Evolutionary conservation across 1,140 invertebrate genomes (phyloP).

Genomic region (Drosophila ercepeae): DNA sequence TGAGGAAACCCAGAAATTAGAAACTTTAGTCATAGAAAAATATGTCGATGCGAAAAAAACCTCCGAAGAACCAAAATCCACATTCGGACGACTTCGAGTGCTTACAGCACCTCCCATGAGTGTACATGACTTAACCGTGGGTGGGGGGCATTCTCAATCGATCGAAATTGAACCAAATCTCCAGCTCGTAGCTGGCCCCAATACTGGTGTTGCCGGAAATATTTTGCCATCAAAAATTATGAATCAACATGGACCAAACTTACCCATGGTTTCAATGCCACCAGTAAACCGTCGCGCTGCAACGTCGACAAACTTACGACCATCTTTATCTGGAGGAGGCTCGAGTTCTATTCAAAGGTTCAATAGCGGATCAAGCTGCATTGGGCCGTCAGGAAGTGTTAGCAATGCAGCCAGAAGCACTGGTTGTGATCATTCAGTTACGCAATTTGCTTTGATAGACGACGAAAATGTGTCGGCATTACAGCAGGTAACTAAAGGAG

Average conservation of each 20-base stretch:
- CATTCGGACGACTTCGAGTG: constrained; percentile 86
- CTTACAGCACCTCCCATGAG: constrained; percentile 86
- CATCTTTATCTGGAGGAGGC: constrained; percentile 84
- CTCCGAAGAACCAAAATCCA: constrained; percentile 79
- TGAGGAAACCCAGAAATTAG: constrained; percentile 7
- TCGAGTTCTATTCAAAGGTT: constrained; percentile 74
- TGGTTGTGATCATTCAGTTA: constrained; percentile 86
- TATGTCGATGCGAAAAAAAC: constrained; percentile 29
- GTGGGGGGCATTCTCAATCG: constrained; percentile 11
- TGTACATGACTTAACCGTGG: constrained; percentile 84
- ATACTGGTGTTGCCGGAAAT: constrained; percentile 3
- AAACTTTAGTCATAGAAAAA: constrained; percentile 15
- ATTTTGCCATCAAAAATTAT: constrained; percentile 18
- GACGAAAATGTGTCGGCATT: constrained; percentile 95
- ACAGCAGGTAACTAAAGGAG: constrained; percentile 92
- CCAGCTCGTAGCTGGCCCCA: constrained; percentile 1
- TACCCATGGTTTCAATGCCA: constrained; percentile 31
- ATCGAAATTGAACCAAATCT: constrained; percentile 25
- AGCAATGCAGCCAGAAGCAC: constrained; percentile 70
- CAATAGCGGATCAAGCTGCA: constrained; percentile 65
- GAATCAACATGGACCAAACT: constrained; percentile 37
- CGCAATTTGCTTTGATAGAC: constrained; percentile 96
- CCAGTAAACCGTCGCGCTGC: constrained; percentile 59
- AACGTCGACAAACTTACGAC: constrained; percentile 69
- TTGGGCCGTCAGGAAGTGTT: constrained; percentile 9